Evolutionary conservation across 2,113 vertebrate species (phyloP).

Genomic region (Lasiurus borealis): DNA sequence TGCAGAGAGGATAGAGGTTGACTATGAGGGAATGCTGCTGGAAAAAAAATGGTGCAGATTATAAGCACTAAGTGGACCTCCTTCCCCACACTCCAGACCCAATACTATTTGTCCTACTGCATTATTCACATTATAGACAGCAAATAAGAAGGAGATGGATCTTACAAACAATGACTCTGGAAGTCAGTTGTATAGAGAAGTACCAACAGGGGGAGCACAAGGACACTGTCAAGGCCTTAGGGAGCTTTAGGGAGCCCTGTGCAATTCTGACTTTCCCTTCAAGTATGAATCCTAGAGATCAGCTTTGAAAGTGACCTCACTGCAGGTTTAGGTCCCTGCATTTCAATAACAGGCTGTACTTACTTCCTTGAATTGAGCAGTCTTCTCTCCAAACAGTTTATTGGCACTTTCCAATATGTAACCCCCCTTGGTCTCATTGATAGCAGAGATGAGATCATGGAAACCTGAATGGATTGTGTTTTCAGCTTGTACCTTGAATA

Average conservation of each 20-base stretch:
- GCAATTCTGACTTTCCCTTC: neutral
- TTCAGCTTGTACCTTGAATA: conserved; percentile 68
- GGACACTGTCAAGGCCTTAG: fast-evolving
- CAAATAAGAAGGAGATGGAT: neutral
- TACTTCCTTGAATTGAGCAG: conserved; percentile 80
- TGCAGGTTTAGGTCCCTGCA: neutral
- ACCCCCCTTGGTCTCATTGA: conserved; percentile 68
- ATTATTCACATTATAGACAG: neutral
- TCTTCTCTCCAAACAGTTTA: conserved; percentile 85
- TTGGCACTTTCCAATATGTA: conserved; percentile 83
- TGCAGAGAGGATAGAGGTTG: no score
- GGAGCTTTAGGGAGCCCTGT: neutral
- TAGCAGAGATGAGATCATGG: conserved; percentile 70
- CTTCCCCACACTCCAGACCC: neutral
- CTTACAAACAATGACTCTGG: fast-evolving
- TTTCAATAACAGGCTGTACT: conserved; percentile 4
- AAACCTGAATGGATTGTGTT: conserved; percentile 78
- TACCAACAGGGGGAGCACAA: fast-evolving
- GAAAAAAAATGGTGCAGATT: neutral
- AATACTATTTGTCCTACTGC: neutral
- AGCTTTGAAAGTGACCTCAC: neutral
- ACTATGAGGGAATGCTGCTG: neutral
- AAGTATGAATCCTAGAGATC: neutral
- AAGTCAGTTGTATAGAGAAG: neutral
- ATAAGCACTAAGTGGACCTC: fast-evolving